Evolutionary conservation across 2,797 vertebrate genomes (phyloP).

Genomic region (Gila robusta): DNA sequence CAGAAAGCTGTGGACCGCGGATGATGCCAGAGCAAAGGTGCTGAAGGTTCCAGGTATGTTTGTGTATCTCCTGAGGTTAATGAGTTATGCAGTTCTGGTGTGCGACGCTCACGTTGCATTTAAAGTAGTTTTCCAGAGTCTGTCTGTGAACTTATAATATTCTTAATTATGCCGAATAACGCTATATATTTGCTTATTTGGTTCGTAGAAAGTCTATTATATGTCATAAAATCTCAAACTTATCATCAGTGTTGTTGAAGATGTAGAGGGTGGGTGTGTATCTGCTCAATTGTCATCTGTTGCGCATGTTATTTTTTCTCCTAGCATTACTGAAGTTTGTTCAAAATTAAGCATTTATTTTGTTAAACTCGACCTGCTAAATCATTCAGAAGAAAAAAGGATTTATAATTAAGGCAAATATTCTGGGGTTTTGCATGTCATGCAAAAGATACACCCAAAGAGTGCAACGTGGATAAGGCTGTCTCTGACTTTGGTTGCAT

Average conservation of each 20-base stretch:
- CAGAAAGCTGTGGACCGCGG: conserved; percentile 69
- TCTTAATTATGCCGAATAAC: not conserved
- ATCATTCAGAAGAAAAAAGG: not conserved
- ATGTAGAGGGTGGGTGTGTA: conserved; percentile 76
- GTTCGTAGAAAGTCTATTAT: not conserved
- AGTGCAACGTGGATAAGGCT: conserved; percentile 61
- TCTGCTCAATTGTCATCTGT: conserved; percentile 60
- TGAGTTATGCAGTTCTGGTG: not conserved
- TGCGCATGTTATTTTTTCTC: conserved; percentile 37
- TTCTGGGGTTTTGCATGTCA: conserved; percentile 55
- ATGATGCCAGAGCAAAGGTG: conserved; percentile 81
- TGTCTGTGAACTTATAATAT: too few relatives aligned
- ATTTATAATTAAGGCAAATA: conserved; percentile 36
- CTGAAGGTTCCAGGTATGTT: conserved; percentile 78
- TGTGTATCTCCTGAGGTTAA: not conserved
- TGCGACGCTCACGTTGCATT: not conserved
- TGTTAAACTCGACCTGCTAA: not conserved
- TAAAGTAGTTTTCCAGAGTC: not conserved
- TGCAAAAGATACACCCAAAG: conserved; percentile 54
- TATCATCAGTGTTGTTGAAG: conserved; percentile 28
- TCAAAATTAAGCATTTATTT: not conserved
- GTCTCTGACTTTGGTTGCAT: not conserved
- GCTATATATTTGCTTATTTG: not conserved
- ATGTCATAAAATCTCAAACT: not conserved
- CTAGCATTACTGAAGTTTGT: not conserved